Conservation (phyloP, 2,888 invertebrate genomes). For the Odontomyia ornata region DNA sequence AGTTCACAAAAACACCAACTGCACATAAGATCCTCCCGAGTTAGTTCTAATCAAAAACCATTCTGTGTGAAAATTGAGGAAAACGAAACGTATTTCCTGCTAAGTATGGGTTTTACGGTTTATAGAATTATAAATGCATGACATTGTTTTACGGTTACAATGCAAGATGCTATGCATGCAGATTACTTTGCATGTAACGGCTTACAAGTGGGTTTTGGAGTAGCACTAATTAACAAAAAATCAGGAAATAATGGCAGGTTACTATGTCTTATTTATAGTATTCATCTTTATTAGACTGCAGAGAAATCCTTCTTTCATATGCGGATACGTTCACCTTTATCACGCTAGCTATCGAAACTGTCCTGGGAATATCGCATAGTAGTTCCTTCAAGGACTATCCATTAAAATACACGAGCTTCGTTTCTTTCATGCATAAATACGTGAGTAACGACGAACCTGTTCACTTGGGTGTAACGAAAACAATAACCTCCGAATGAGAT, state of each 20-base stretch:
- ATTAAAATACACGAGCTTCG: neutral
- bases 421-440: slow-evolving; percentile 31
- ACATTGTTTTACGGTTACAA: too few species aligned
- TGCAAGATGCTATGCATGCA: too few species aligned
- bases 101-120: neutral
- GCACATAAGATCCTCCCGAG: neutral
- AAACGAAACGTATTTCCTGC: neutral
- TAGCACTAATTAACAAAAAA: too few species aligned
- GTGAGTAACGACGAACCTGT: neutral
- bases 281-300: too few species aligned
- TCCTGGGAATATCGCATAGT: neutral
- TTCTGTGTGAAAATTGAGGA: neutral
- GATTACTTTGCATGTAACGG: too few species aligned
- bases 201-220: too few species aligned
- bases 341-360: neutral
- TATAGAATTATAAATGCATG: too few species aligned
- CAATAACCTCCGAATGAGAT: neutral
- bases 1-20: slow-evolving; percentile 29
- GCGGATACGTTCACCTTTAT: neutral
- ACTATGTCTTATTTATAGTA: too few species aligned
- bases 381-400: neutral
- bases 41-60: neutral
- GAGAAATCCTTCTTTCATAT: too few species aligned
- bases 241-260: too few species aligned
- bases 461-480: neutral